A percentile compares a stretch with the other conserved stretches of the same genome.
Conservation (phyloP, 2,113 vertebrate species). For the Callochromis pleurospilus region DNA sequence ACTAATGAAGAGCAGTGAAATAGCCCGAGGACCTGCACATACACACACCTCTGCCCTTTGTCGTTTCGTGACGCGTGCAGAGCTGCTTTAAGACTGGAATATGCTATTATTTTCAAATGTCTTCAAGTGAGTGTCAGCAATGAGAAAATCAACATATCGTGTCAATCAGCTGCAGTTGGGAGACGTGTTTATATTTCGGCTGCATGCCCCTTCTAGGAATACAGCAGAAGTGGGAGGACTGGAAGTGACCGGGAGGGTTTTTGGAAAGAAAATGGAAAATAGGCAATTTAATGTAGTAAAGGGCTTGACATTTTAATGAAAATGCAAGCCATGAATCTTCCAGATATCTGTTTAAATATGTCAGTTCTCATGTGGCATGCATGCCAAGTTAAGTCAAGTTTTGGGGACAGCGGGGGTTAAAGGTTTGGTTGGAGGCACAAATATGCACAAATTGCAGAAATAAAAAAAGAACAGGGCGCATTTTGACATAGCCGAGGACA, state of each 20-base stretch:
- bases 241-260: conserved; percentile 3
- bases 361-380: conserved; percentile 5
- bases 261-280: conserved; percentile 10
- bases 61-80: not conserved
- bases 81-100: conserved; percentile 1
- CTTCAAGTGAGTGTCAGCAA: conserved; percentile 23
- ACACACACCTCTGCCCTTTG: conserved; percentile 17
- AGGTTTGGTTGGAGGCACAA: not conserved
- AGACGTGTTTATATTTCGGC: conserved; percentile 31
- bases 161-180: conserved; percentile 39
- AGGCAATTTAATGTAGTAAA: conserved; percentile 1
- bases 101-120: conserved; percentile 30
- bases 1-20: conserved; percentile 50
- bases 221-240: not conserved
- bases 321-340: not conserved
- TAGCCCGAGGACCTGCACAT: conserved; percentile 31
- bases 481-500: not conserved
- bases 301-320: conserved; percentile 35
- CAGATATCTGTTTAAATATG: conserved; percentile 33
- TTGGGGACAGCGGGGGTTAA: not conserved
- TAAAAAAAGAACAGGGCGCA: not conserved
- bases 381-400: not conserved
- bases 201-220: conserved; percentile 21
- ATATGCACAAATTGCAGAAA: not conserved
- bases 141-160: conserved; percentile 46